Percentiles rank a stretch among this genome's conserved stretches.
phyloP scores from a whole-genome alignment of 2,888 invertebrate genomes.

The Eubasilissa splendida region DNA sequence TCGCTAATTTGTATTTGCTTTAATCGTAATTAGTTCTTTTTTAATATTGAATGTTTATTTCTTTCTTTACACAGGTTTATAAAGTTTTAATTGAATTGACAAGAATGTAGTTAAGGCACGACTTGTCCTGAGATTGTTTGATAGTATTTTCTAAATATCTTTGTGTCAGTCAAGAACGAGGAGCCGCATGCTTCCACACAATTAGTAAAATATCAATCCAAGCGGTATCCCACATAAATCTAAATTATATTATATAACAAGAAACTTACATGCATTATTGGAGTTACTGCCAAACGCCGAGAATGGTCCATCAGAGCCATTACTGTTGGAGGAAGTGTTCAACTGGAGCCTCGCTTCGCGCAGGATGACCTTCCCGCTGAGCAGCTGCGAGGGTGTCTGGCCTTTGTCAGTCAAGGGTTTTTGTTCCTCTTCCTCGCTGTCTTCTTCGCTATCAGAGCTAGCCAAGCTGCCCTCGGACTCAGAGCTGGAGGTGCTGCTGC shows the following conservation, averaged over 20 bases:
- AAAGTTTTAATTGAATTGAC: too few species aligned
- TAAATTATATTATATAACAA: background rate
- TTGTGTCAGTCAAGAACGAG: too few species aligned
- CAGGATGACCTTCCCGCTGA: conserved; percentile 79
- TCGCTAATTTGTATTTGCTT: too few species aligned
- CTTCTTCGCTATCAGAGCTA: conserved; percentile 66
- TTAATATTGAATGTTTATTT: too few species aligned
- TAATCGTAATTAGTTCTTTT: too few species aligned
- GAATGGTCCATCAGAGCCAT: conserved; percentile 79
- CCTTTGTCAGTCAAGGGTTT: conserved; percentile 63
- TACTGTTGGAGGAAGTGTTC: conserved; percentile 65
- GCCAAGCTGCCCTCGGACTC: conserved; percentile 53
- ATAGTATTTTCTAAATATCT: too few species aligned
- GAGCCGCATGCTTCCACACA: background rate
- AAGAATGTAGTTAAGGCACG: too few species aligned
- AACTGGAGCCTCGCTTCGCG: conserved; percentile 80
- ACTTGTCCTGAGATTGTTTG: too few species aligned
- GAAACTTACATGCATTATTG: conserved; percentile 60
- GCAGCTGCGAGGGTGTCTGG: conserved; percentile 67
- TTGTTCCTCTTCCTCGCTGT: conserved; percentile 63
- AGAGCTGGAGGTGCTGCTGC: conserved; percentile 55
- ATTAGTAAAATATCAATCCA: background rate
- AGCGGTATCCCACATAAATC: too few species aligned
- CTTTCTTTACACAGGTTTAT: too few species aligned
- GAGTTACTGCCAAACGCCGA: conserved; percentile 67